Evolutionary conservation across 2,113 vertebrate species (phyloP).

Genomic region (Oncorhynchus mykiss): DNA sequence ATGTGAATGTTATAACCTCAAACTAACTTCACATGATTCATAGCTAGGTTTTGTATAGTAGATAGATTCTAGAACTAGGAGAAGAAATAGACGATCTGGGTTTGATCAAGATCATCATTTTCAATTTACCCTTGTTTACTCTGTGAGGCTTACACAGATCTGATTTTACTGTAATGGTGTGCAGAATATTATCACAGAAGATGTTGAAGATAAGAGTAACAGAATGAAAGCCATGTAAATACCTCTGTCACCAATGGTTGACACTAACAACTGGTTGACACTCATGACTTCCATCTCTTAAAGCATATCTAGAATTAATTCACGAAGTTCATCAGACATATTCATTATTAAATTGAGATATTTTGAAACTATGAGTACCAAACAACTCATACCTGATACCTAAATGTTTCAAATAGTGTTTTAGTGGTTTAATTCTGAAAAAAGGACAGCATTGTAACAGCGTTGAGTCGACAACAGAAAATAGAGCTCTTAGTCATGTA

Average conservation of each 20-base stretch:
- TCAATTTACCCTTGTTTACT: too few relatives aligned
- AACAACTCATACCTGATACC: slow-evolving; percentile 37
- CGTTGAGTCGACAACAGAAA: slow-evolving; percentile 72
- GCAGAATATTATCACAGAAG: too few relatives aligned
- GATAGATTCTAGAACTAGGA: not conserved
- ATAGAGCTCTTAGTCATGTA: slow-evolving; percentile 76
- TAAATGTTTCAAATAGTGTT: slow-evolving; percentile 57
- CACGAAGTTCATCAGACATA: not conserved
- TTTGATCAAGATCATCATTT: too few relatives aligned
- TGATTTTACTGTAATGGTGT: too few relatives aligned
- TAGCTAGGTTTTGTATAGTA: not conserved
- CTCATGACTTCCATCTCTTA: not conserved
- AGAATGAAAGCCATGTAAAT: slow-evolving; percentile 42
- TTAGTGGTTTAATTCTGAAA: slow-evolving; percentile 61
- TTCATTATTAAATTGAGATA: slow-evolving; percentile 41
- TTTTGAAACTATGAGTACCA: slow-evolving; percentile 34
- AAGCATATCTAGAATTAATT: not conserved
- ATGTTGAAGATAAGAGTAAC: not conserved
- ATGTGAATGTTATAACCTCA: not conserved
- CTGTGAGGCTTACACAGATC: too few relatives aligned
- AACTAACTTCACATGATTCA: not conserved
- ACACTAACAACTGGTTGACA: slow-evolving; percentile 12
- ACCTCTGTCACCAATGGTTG: slow-evolving; percentile 29
- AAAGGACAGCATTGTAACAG: slow-evolving; percentile 57
- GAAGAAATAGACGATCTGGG: not conserved